Evolutionary conservation across 2,888 invertebrate genomes (phyloP).

Genomic region (Odontocolon sp.): DNA sequence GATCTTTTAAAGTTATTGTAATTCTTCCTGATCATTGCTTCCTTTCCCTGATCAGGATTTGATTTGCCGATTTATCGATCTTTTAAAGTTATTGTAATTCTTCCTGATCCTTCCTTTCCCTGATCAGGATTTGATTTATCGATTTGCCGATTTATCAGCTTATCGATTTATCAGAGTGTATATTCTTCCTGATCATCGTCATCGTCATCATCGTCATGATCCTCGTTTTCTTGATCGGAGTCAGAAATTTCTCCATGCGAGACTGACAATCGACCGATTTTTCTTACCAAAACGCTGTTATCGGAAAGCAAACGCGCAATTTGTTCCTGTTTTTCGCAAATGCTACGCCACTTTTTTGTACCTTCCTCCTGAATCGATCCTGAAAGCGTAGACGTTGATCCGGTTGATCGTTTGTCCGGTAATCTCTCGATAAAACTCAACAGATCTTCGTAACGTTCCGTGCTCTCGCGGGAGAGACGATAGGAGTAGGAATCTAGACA

Average conservation of each 20-base stretch:
- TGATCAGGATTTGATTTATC: no score
- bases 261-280: constrained; percentile 66
- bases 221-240: constrained; percentile 51
- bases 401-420: constrained; percentile 66
- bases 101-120: no score
- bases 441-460: constrained; percentile 74
- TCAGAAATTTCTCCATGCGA: constrained; percentile 31
- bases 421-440: constrained; percentile 70
- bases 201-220: constrained; percentile 39
- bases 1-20: no score
- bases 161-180: constrained; percentile 32
- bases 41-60: no score
- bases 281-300: constrained; percentile 70
- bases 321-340: constrained; percentile 73
- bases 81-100: no score
- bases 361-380: constrained; percentile 66
- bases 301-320: constrained; percentile 70
- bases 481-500: constrained; percentile 81
- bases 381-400: constrained; percentile 57
- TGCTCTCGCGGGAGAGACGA: constrained; percentile 74
- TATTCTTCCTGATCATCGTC: constrained; percentile 36
- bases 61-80: no score
- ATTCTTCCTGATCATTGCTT: no score
- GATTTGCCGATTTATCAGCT: no score
- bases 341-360: constrained; percentile 73